Percentiles rank a stretch among this genome's conserved stretches.
Evolutionary conservation across 2,888 invertebrate species (phyloP).

Genomic region (Lasioglossum calceatum): DNA sequence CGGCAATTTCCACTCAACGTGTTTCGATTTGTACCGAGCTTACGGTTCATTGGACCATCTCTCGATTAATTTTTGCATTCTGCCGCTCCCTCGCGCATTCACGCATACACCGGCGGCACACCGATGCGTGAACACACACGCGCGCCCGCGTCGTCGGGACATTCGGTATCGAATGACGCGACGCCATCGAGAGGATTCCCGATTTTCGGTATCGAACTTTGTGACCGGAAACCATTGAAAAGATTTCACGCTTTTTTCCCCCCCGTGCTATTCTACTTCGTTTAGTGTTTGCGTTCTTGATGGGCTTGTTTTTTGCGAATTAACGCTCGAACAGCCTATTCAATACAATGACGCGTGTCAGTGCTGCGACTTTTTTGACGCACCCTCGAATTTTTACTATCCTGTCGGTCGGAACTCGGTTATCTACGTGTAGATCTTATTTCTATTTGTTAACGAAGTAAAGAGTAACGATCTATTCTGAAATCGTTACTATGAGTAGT

Average conservation of each 20-base stretch:
- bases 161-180: constrained; percentile 6
- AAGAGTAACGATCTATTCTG: not conserved
- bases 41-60: constrained; percentile 19
- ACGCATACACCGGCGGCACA: not conserved
- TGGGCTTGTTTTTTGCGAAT: not conserved
- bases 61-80: constrained; percentile 43
- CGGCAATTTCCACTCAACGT: constrained; percentile 47
- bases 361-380: not conserved
- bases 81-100: not conserved
- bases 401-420: not conserved
- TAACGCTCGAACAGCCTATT: not conserved
- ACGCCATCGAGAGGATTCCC: constrained; percentile 4
- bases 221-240: constrained; percentile 3
- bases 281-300: not conserved
- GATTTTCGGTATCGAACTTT: not conserved
- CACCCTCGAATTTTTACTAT: not conserved
- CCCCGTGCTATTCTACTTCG: not conserved
- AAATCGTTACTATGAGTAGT: not conserved
- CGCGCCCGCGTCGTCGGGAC: not conserved
- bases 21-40: constrained; percentile 43
- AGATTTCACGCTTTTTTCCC: not conserved
- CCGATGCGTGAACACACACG: not conserved
- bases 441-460: not conserved
- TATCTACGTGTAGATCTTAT: too few species aligned
- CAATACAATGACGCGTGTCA: not conserved